A percentile compares a stretch with the other conserved stretches of the same genome.
Evolutionary conservation across 1,140 invertebrate species (phyloP).

Genomic region (Acromyrmex charruanus): DNA sequence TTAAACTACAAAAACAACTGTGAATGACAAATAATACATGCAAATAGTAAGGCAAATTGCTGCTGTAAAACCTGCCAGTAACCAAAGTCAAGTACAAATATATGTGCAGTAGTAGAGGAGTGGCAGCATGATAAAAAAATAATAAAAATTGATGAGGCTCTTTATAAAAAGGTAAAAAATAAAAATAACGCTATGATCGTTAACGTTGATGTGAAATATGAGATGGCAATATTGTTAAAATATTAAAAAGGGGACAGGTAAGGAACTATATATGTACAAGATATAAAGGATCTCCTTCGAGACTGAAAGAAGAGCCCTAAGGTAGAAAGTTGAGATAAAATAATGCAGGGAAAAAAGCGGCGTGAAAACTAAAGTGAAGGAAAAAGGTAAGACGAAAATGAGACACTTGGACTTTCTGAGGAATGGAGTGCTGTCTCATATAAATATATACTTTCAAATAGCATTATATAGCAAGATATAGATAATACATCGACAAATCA

Average conservation of each 20-base stretch:
- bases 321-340: constrained; percentile 52
- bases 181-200: constrained; percentile 21
- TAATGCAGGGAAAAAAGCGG: constrained; percentile 36
- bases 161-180: constrained; percentile 1
- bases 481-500: constrained; percentile 3
- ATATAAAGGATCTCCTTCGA: constrained; percentile 42
- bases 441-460: not conserved
- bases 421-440: not conserved
- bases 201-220: constrained; percentile 48
- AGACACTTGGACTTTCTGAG: constrained; percentile 30
- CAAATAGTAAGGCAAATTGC: too few species aligned
- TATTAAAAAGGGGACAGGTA: constrained; percentile 38
- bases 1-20: too few species aligned
- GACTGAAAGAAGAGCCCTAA: constrained; percentile 38
- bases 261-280: constrained; percentile 41
- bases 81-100: too few species aligned
- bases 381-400: constrained; percentile 20
- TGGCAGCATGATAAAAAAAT: not conserved
- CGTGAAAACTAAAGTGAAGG: constrained; percentile 40
- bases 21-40: too few species aligned
- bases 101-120: not conserved
- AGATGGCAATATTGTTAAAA: constrained; percentile 56
- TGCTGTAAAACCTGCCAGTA: too few species aligned
- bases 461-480: not conserved
- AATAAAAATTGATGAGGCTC: constrained; percentile 7